These are phyloP conservation scores for Scelioninae gen. 1 DNA, from an alignment of 2,888 invertebrate species.

Conservation along the genomic window DNA sequence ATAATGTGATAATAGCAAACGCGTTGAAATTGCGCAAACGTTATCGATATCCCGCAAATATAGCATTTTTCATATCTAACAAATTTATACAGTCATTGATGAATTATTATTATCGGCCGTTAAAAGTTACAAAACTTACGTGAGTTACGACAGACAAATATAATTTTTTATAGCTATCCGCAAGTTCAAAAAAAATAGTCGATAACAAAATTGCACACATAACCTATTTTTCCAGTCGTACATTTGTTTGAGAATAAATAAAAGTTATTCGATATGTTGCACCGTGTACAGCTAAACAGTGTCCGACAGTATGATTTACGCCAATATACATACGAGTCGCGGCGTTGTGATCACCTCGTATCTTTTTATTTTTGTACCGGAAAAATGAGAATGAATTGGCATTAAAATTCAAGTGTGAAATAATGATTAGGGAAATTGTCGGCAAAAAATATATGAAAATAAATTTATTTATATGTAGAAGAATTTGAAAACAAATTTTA, in stretches of 20 bases:
- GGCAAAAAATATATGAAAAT: too few relatives aligned
- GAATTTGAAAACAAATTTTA: too few relatives aligned
- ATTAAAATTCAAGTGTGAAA: neutral
- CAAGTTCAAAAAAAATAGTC: conserved; percentile 48
- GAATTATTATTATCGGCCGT: conserved; percentile 22
- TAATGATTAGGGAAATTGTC: too few relatives aligned
- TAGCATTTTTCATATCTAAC: neutral
- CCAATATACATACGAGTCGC: conserved; percentile 32
- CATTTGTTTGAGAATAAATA: conserved; percentile 58
- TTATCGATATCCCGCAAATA: too few relatives aligned
- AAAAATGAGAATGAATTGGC: neutral
- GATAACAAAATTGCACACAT: conserved; percentile 32
- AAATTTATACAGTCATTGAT: neutral
- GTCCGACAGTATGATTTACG: conserved; percentile 41
- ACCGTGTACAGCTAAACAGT: conserved; percentile 26
- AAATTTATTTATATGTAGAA: too few relatives aligned
- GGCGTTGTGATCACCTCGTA: conserved; percentile 1
- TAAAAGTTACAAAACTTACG: conserved; percentile 15
- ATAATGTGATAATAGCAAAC: neutral
- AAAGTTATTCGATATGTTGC: conserved; percentile 56
- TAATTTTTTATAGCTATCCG: conserved; percentile 38
- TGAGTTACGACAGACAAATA: conserved; percentile 2
- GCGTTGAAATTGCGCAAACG: neutral
- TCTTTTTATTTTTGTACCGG: conserved; percentile 11
- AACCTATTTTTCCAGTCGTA: conserved; percentile 47